Base-by-base conservation (phyloP, 2,797 vertebrate genomes). In the Acipenser oxyrinchus region DNA sequence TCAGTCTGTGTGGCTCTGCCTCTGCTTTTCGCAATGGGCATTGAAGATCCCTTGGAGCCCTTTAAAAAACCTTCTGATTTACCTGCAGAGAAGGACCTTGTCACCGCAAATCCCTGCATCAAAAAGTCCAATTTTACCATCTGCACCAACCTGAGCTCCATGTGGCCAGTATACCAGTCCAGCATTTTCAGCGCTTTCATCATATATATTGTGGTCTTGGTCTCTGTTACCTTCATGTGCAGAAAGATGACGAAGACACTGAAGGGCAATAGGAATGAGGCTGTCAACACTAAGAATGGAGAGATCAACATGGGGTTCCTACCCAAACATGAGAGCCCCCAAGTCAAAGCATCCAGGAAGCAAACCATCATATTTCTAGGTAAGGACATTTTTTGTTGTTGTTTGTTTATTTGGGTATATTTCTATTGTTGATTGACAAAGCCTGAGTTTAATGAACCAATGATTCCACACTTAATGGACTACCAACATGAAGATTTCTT, bases 331-430 rank as follows among this genome's bases (percentile, higher is more conserved):
- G 89, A 93, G 71, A 92, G 78, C 12, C 48, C 82, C 0, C 89
- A 86, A 64, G 66, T 75, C 65, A 93, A 86, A 81, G 82, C 79
- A 0, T 84, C 94, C 59, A 86, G 93, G 74, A 94, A 88, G 77
- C 96, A 98, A 82, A 95, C 91, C 64, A 95, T 89, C 73, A 60
- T 99, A 49, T 98, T 99, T 71, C 82, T 99, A 11, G 95, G 96
- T 99, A 91, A 86, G 88, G 78, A 63, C 12, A 55, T 55, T 10
- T 55, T 55, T 55, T 55, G 53, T 55, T 18, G 18, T 18, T 8
- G 10, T 55, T 9, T 9, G 12, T 37, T 37, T 37, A 37, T 37
- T 37, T 37, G 37, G 37, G 37, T 37, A 37, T 37, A 37, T 37
- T 37, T 37, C 37, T 37, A 37, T 37, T 37, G 37, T 37, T 37